A percentile compares a stretch with the other conserved stretches of the same genome.
Conservation (phyloP, 2,113 vertebrate species). For the Cnemophilus loriae region DNA sequence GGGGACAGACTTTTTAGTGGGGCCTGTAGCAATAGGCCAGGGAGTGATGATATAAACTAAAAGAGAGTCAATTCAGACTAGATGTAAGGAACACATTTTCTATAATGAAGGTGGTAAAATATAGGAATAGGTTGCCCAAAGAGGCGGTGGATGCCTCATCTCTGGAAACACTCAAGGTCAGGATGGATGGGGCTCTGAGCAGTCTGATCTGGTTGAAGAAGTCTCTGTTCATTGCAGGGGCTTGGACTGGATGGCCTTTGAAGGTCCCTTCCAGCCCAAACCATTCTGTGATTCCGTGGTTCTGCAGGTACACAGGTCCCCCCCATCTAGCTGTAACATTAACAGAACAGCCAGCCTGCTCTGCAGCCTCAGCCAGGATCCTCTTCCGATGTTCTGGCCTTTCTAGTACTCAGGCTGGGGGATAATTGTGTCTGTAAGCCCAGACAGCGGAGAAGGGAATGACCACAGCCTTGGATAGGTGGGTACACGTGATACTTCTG, state of each 20-base stretch:
- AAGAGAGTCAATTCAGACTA: background rate
- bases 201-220: background rate
- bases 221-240: background rate
- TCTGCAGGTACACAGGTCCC: background rate
- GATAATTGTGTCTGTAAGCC: background rate
- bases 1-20: background rate
- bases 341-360: background rate
- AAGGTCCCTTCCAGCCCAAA: background rate
- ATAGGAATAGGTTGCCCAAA: background rate
- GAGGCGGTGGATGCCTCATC: background rate
- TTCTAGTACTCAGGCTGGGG: background rate
- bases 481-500: background rate
- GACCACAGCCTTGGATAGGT: background rate
- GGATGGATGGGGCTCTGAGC: background rate
- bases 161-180: background rate
- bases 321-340: background rate
- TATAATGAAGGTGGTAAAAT: background rate
- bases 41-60: background rate
- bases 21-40: background rate
- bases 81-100: background rate
- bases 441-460: background rate
- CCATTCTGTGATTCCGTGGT: background rate
- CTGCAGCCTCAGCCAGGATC: background rate
- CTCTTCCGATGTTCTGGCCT: background rate
- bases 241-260: background rate